Percentiles rank a stretch among this genome's conserved stretches.
phyloP scores from a whole-genome alignment of 1,140 invertebrate genomes.

The Ostrea edulis region DNA sequence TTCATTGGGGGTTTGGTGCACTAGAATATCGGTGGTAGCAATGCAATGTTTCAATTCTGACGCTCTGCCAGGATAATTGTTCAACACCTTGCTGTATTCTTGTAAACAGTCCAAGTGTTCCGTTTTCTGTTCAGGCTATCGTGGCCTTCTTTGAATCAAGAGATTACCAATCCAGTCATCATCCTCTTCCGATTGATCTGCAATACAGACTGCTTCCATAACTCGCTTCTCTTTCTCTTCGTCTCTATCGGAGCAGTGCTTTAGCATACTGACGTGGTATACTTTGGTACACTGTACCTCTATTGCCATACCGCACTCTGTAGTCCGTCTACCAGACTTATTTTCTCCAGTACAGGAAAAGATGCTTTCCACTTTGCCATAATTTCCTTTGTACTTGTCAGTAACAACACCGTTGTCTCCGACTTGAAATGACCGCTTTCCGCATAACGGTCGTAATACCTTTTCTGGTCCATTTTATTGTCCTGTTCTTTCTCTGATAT shows the following conservation, averaged over 20 bases:
- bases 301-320: not conserved
- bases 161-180: not conserved
- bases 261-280: too few species aligned
- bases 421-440: not conserved
- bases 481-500: too few species aligned
- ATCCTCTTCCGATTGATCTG: not conserved
- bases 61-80: not conserved
- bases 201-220: not conserved
- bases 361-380: not conserved
- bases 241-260: too few species aligned
- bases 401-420: slow-evolving; percentile 7
- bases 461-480: not conserved
- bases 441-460: not conserved
- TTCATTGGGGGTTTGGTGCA: slow-evolving; percentile 1
- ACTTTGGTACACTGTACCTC: too few species aligned
- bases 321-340: slow-evolving; percentile 11
- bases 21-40: slow-evolving; percentile 12
- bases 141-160: not conserved
- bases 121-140: not conserved
- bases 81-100: not conserved
- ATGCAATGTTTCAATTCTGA: not conserved
- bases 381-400: not conserved
- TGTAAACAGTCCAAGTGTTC: not conserved
- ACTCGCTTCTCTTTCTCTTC: too few species aligned
- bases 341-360: not conserved